Percentiles rank a stretch among this genome's conserved stretches.
These are phyloP conservation scores for Plutomurus gul DNA, from an alignment of 1,140 invertebrate genomes.

Conservation along the genomic window DNA sequence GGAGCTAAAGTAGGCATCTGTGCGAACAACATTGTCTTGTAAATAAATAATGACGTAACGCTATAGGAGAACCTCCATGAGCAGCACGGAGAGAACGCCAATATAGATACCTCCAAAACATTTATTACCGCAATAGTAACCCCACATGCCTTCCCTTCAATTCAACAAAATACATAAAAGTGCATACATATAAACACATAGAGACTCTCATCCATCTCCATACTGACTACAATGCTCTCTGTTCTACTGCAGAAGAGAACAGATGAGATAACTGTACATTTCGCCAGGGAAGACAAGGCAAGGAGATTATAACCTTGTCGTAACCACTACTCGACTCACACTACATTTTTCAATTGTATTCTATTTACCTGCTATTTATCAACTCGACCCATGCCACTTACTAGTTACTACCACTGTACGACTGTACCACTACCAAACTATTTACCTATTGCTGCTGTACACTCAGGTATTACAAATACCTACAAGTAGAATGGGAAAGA, in stretches of 20 bases:
- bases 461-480: no score
- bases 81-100: background rate
- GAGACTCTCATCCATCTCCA: background rate
- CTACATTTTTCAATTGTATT: background rate
- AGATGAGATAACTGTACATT: slow-evolving; percentile 9
- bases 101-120: background rate
- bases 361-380: background rate
- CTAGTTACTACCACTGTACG: no score
- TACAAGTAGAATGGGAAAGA: no score
- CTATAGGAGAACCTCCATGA: background rate
- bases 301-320: background rate
- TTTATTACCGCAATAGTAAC: background rate
- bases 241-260: background rate
- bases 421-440: no score
- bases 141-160: background rate
- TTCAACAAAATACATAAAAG: background rate
- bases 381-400: no score
- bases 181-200: background rate
- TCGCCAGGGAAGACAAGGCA: background rate
- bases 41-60: slow-evolving; percentile 23
- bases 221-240: background rate
- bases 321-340: background rate
- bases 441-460: no score
- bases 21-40: slow-evolving; percentile 13
- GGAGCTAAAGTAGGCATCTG: slow-evolving; percentile 5